Conservation (phyloP, 1,140 invertebrate genomes). For the Aricia agestis region DNA sequence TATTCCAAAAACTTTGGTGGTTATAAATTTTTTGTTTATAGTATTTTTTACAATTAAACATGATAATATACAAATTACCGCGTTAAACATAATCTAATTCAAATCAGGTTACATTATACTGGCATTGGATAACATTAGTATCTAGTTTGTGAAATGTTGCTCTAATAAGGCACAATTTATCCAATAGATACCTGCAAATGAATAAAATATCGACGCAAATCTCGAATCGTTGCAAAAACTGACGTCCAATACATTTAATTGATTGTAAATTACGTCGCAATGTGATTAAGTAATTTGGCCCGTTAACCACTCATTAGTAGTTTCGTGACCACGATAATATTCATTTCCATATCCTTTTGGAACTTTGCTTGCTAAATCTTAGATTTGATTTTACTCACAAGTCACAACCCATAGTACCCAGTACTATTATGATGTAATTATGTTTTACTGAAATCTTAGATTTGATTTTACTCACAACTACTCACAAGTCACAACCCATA, state of each 20-base stretch:
- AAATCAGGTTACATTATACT: constrained; percentile 8
- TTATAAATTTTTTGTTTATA: neutral
- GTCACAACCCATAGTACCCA: too few species aligned
- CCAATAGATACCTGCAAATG: constrained; percentile 20
- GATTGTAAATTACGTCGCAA: constrained; percentile 31
- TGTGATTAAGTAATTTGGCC: constrained; percentile 21
- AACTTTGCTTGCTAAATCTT: neutral
- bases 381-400: neutral
- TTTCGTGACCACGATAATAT: constrained; percentile 10
- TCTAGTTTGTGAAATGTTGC: constrained; percentile 6
- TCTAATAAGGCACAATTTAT: constrained; percentile 20
- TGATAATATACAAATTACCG: neutral
- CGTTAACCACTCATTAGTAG: neutral
- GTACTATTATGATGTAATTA: too few species aligned
- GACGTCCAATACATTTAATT: constrained; percentile 33
- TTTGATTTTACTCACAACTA: too few species aligned
- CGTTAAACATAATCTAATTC: neutral
- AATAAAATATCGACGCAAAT: constrained; percentile 21
- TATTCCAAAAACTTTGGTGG: neutral
- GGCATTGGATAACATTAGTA: neutral
- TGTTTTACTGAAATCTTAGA: too few species aligned
- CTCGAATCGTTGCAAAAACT: constrained; percentile 33
- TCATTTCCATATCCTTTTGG: constrained; percentile 11
- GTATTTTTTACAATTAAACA: neutral
- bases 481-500: too few species aligned